A percentile compares a stretch with the other conserved stretches of the same genome.
Evolutionary conservation across 2,797 vertebrate genomes (phyloP).

Genomic region (Valencia hispanica): DNA sequence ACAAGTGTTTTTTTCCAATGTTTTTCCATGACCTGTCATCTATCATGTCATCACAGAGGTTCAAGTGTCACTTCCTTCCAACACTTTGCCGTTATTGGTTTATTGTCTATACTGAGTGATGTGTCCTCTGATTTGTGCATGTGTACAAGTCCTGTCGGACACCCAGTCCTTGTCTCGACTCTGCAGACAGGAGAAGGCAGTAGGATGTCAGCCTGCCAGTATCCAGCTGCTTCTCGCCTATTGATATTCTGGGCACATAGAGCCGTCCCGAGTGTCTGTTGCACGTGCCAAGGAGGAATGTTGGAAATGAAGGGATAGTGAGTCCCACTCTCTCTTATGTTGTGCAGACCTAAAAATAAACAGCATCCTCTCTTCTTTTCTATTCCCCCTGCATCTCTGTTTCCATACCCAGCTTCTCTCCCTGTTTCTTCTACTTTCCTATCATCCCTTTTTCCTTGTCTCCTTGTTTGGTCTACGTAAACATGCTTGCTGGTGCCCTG

Average conservation of each 20-base stretch:
- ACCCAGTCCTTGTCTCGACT: slow-evolving; percentile 58
- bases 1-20: slow-evolving; percentile 28
- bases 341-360: slow-evolving; percentile 77
- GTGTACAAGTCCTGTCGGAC: slow-evolving; percentile 57
- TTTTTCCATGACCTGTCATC: slow-evolving; percentile 33
- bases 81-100: slow-evolving; percentile 49
- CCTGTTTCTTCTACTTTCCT: slow-evolving; percentile 11
- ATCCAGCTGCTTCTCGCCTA: slow-evolving; percentile 75
- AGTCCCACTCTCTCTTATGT: slow-evolving; percentile 55
- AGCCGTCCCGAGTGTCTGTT: slow-evolving; percentile 66
- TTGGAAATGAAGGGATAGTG: slow-evolving; percentile 63
- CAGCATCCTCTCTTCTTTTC: slow-evolving; percentile 61
- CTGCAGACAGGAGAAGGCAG: slow-evolving; percentile 66
- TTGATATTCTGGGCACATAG: slow-evolving; percentile 75
- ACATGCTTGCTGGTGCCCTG: slow-evolving; percentile 57
- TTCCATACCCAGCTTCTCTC: slow-evolving; percentile 46
- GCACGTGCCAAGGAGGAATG: slow-evolving; percentile 77
- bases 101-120: slow-evolving; percentile 43
- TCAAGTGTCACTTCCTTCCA: slow-evolving; percentile 58
- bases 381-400: slow-evolving; percentile 66
- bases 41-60: slow-evolving; percentile 52
- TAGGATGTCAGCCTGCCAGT: slow-evolving; percentile 75
- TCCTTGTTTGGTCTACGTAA: slow-evolving; percentile 55
- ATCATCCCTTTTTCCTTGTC: slow-evolving; percentile 36
- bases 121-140: slow-evolving; percentile 59